A percentile compares a stretch with the other conserved stretches of the same genome.
Conservation (phyloP, 1,140 invertebrate species). For the Cecropterus lyciades region DNA sequence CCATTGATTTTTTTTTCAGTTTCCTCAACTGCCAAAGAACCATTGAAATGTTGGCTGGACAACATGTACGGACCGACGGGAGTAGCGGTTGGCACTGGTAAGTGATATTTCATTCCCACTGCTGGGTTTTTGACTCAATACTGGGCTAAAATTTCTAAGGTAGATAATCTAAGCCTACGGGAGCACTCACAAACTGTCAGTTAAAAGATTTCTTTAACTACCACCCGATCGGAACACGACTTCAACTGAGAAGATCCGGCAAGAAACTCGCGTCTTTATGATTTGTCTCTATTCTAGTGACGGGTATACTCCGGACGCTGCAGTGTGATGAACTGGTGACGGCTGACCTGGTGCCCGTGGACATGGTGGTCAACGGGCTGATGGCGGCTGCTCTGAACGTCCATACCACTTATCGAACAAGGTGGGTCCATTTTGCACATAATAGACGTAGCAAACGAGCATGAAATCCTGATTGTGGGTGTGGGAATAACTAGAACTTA, state of each 20-base stretch:
- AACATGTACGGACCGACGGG: conserved; percentile 92
- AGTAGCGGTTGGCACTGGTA: conserved; percentile 87
- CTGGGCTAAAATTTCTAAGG: too few species aligned
- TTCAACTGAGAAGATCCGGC: too few species aligned
- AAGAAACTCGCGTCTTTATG: too few species aligned
- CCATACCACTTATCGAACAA: conserved; percentile 48
- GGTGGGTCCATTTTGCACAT: conserved; percentile 39
- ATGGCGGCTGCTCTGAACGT: conserved; percentile 89
- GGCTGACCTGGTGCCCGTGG: conserved; percentile 95
- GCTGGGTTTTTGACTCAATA: too few species aligned
- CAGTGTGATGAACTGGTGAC: conserved; percentile 86
- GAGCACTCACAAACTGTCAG: too few species aligned
- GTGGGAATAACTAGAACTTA: too few species aligned
- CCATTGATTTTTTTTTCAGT: conserved; percentile 70
- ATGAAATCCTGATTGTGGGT: too few species aligned
- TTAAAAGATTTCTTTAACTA: too few species aligned
- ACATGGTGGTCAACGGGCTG: conserved; percentile 93
- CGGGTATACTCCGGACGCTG: conserved; percentile 90
- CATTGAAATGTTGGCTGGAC: conserved; percentile 92
- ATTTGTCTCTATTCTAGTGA: conserved; percentile 58
- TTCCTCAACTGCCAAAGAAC: conserved; percentile 90
- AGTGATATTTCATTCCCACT: conserved; percentile 30
- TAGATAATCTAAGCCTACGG: too few species aligned
- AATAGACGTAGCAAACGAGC: too few species aligned
- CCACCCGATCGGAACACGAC: too few species aligned